These are phyloP conservation scores for Melanotaenia pygmaea DNA, from an alignment of 2,797 vertebrate genomes.

Conservation along the genomic window DNA sequence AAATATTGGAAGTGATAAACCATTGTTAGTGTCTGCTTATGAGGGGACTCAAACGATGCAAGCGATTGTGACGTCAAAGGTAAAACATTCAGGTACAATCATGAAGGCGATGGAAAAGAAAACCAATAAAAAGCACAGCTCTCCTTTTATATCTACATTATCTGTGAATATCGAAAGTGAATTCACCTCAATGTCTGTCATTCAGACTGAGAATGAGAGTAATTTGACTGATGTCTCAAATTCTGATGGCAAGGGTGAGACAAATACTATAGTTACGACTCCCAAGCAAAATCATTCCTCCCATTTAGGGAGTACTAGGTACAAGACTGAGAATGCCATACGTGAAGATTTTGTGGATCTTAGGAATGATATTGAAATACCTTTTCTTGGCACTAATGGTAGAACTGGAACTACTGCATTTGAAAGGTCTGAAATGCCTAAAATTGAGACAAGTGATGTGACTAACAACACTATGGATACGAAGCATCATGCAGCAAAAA, in stretches of 20 bases:
- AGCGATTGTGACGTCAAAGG: conserved; percentile 11
- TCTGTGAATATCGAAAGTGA: conserved; percentile 5
- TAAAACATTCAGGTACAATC: conserved; percentile 23
- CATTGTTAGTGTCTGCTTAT: conserved; percentile 28
- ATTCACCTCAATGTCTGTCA: conserved; percentile 15
- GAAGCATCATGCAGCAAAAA: conserved; percentile 14
- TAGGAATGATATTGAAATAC: conserved; percentile 13
- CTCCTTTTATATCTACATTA: conserved; percentile 1
- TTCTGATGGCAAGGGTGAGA: conserved; percentile 13
- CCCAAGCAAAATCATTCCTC: conserved; percentile 13
- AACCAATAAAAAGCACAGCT: conserved; percentile 18
- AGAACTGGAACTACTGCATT: conserved; percentile 4
- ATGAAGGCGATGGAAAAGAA: conserved; percentile 18
- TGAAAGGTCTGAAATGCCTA: conserved; percentile 13
- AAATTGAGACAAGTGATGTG: conserved; percentile 33
- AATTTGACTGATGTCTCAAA: conserved; percentile 16
- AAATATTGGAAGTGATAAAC: conserved; percentile 25
- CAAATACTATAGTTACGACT: conserved; percentile 10
- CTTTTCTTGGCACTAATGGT: conserved; percentile 31
- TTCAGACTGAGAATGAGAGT: conserved; percentile 24
- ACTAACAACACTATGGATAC: conserved; percentile 27
- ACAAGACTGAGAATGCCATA: conserved; percentile 5
- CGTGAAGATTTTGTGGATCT: conserved; percentile 27
- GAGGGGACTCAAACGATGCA: conserved; percentile 23
- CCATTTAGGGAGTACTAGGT: conserved; percentile 1